Percentiles rank a stretch among this genome's conserved stretches.
Conservation (phyloP, 2,888 invertebrate genomes). For the Nemotelus pantherinus region DNA sequence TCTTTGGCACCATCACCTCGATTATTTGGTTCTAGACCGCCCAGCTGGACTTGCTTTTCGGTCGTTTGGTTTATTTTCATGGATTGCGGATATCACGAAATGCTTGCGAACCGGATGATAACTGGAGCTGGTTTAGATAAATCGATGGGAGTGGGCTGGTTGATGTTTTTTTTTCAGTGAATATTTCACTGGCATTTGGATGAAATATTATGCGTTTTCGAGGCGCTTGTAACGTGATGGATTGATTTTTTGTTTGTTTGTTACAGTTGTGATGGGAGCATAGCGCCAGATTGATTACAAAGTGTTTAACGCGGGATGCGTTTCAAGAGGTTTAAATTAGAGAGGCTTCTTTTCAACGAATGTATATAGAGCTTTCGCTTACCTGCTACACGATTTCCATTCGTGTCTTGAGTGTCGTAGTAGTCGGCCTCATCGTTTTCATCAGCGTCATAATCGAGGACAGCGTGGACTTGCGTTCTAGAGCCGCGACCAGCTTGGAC, state of each 20-base stretch:
- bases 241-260: too few species aligned
- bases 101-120: conserved; percentile 26
- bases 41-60: background rate
- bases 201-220: too few species aligned
- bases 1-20: background rate
- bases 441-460: conserved; percentile 64
- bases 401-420: conserved; percentile 56
- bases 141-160: conserved; percentile 1
- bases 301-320: too few species aligned
- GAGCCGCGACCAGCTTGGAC: conserved; percentile 69
- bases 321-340: too few species aligned
- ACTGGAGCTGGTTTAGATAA: conserved; percentile 23
- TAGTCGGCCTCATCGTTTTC: conserved; percentile 62
- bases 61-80: conserved; percentile 4
- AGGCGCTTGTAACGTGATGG: too few species aligned
- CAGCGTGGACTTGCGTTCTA: conserved; percentile 66
- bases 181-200: too few species aligned
- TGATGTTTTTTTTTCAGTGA: background rate
- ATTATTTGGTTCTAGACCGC: conserved; percentile 5
- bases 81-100: conserved; percentile 21
- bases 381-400: background rate
- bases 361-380: too few species aligned
- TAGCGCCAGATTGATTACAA: too few species aligned
- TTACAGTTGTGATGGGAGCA: too few species aligned
- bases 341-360: too few species aligned